phyloP scores from a whole-genome alignment of 2,888 invertebrate genomes.

The Venusia cambrica region DNA sequence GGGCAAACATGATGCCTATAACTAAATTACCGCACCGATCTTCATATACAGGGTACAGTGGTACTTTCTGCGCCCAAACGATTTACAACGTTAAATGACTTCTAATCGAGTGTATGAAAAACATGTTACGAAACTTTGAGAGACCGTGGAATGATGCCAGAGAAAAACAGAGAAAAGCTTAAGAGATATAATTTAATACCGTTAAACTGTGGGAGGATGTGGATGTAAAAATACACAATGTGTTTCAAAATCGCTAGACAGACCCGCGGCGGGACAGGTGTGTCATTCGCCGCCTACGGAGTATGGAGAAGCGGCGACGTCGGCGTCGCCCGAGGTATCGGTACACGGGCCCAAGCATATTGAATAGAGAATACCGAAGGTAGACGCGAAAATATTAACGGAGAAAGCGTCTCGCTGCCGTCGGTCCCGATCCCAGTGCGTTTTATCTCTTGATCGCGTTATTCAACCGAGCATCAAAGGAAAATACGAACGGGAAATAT shows the following conservation, averaged over 20 bases:
- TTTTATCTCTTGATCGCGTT: conserved; percentile 77
- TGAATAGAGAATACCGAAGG: conserved; percentile 43
- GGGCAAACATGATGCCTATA: conserved; percentile 54
- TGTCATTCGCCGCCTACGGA: conserved; percentile 32
- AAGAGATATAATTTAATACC: conserved; percentile 34
- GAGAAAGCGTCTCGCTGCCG: conserved; percentile 51
- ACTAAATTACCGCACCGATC: conserved; percentile 51
- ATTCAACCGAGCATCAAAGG: conserved; percentile 73
- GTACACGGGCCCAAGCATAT: conserved; percentile 41
- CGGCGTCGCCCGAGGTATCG: conserved; percentile 34
- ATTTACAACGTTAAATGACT: conserved; percentile 11
- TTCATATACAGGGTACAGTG: conserved; percentile 33
- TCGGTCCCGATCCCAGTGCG: conserved; percentile 54
- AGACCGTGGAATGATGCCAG: conserved; percentile 42
- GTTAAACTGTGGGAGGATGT: conserved; percentile 36
- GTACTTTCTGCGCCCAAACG: conserved; percentile 20
- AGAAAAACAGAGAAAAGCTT: conserved; percentile 36
- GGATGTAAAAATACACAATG: conserved; percentile 41
- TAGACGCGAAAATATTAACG: conserved; percentile 52
- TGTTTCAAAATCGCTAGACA: conserved; percentile 29
- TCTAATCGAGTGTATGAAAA: conserved; percentile 21
- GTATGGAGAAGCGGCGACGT: conserved; percentile 28
- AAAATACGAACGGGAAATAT: conserved; percentile 66
- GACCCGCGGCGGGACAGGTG: conserved; percentile 22
- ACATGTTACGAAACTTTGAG: conserved; percentile 35